These are phyloP conservation scores for Holothuria scabra DNA, from an alignment of 53 echinoderm and acorn worm species.

Conservation along the genomic window DNA sequence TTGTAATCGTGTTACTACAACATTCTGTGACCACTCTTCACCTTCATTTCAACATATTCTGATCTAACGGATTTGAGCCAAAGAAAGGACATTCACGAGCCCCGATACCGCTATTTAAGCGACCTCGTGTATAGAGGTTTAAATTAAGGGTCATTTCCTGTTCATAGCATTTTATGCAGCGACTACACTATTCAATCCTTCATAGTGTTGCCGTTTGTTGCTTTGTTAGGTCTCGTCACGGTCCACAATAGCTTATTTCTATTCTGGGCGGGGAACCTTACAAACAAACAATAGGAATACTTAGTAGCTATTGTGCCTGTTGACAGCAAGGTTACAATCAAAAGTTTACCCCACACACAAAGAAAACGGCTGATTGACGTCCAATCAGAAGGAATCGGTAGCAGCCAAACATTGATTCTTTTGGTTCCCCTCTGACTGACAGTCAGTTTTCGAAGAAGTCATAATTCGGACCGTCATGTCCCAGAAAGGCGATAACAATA, in stretches of 20 bases:
- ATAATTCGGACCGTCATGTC: neutral
- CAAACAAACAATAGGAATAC: slow-evolving; percentile 6
- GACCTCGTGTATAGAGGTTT: too few relatives aligned
- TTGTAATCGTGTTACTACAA: too few relatives aligned
- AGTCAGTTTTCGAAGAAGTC: neutral
- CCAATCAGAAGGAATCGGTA: neutral
- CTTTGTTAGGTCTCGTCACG: slow-evolving; percentile 31
- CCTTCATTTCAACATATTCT: too few relatives aligned
- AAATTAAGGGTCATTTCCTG: too few relatives aligned
- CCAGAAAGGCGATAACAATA: slow-evolving; percentile 8
- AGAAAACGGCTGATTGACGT: slow-evolving; percentile 33
- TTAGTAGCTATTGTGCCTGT: slow-evolving; percentile 14
- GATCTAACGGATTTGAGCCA: too few relatives aligned
- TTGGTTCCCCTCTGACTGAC: slow-evolving; percentile 6
- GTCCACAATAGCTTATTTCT: neutral
- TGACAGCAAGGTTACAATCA: slow-evolving; percentile 16
- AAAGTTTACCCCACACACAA: neutral
- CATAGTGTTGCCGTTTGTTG: too few relatives aligned
- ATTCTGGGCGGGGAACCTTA: slow-evolving; percentile 34
- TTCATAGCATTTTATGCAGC: too few relatives aligned
- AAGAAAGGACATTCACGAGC: too few relatives aligned
- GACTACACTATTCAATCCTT: too few relatives aligned
- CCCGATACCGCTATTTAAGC: too few relatives aligned
- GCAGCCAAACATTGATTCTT: neutral
- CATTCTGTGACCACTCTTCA: too few relatives aligned